A percentile compares a stretch with the other conserved stretches of the same genome.
Conservation (phyloP, 2,888 invertebrate species). For the Ischnus inquisitorius region DNA sequence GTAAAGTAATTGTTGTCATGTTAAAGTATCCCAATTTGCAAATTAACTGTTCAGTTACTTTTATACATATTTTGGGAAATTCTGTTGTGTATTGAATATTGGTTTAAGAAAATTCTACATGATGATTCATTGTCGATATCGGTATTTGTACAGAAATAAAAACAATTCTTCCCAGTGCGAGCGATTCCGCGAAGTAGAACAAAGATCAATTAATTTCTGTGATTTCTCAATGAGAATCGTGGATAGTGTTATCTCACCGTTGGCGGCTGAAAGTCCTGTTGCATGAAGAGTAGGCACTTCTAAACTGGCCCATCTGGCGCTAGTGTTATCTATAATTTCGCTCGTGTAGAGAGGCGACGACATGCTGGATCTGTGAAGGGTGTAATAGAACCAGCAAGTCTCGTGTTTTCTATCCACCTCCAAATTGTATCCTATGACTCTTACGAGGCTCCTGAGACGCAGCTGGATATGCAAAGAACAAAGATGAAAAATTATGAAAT, state of each 20-base stretch:
- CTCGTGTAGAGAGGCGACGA: slow-evolving; percentile 95
- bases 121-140: too few relatives aligned
- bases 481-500: slow-evolving; percentile 56
- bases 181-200: neutral
- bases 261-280: slow-evolving; percentile 84
- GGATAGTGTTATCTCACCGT: slow-evolving; percentile 77
- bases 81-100: too few relatives aligned
- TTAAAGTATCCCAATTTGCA: too few relatives aligned
- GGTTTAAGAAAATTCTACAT: too few relatives aligned
- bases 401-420: slow-evolving; percentile 86
- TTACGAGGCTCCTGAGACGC: slow-evolving; percentile 92
- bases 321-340: slow-evolving; percentile 90
- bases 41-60: too few relatives aligned
- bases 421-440: slow-evolving; percentile 90
- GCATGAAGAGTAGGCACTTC: slow-evolving; percentile 88
- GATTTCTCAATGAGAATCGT: neutral
- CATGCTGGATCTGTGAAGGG: slow-evolving; percentile 93
- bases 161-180: neutral
- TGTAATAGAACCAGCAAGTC: slow-evolving; percentile 90
- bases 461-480: slow-evolving; percentile 86
- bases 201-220: neutral
- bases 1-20: too few relatives aligned
- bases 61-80: too few relatives aligned
- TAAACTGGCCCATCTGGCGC: slow-evolving; percentile 94
- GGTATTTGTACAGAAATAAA: neutral